A percentile compares a stretch with the other conserved stretches of the same genome.
Evolutionary conservation across 2,113 vertebrate species (phyloP).

Genomic region (Lepus timidus): DNA sequence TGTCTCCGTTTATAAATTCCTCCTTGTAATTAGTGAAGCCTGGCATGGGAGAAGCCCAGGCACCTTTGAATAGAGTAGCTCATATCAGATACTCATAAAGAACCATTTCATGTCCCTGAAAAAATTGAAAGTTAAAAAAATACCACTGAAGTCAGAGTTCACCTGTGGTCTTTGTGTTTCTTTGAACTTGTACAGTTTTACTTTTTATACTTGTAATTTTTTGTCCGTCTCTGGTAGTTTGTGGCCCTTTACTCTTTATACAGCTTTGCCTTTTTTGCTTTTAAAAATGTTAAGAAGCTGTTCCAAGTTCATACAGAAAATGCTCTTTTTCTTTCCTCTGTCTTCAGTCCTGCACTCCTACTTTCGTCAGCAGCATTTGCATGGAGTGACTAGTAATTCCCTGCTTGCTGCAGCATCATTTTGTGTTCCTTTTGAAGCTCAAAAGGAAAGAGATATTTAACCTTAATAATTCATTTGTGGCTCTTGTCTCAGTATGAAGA

Average conservation of each 20-base stretch:
- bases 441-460: not conserved
- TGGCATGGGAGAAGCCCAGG: not conserved
- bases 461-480: slow-evolving; percentile 15
- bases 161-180: not conserved
- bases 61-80: not conserved
- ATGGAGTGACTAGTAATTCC: not conserved
- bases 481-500: not conserved
- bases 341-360: not conserved
- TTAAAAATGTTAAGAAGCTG: slow-evolving; percentile 12
- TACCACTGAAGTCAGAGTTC: not conserved
- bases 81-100: not conserved
- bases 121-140: not conserved
- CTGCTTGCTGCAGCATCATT: slow-evolving; percentile 28
- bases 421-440: slow-evolving; percentile 39
- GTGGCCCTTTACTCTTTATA: slow-evolving; percentile 3
- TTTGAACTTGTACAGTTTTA: slow-evolving; percentile 32
- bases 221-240: not conserved
- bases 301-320: slow-evolving; percentile 8
- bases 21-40: not conserved
- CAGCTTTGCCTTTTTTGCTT: slow-evolving; percentile 42
- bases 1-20: not conserved
- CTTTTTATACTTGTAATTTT: slow-evolving; percentile 19
- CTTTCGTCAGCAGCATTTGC: not conserved
- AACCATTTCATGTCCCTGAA: not conserved
- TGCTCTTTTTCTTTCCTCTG: not conserved